Base-by-base conservation (phyloP, 2,888 invertebrate species). In the Drosophila mettleri region DNA sequence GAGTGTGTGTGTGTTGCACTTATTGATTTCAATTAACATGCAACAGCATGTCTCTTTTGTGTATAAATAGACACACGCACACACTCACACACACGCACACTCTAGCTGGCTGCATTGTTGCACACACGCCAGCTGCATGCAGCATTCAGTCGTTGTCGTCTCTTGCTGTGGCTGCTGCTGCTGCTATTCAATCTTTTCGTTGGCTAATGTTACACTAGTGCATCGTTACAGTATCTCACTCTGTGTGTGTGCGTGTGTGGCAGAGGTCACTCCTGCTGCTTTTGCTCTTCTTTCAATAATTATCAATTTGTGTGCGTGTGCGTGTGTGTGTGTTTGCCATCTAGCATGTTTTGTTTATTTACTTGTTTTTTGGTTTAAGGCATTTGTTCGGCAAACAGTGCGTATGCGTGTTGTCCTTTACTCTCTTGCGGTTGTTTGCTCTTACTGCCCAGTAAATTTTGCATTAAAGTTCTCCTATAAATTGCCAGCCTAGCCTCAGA, bases 1-100 rank as follows among this genome's bases (percentile, higher is more conserved):
- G 22, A 55, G 57, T 29, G 52, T 52, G 65, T 63, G 62, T 58
- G 63, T 77, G 82, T 57, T 83, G 69, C 89, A 89, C 86, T 86
- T 86, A 86, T 86, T 86, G 86, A 86, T 89, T 86, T 86, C 86
- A 86, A 86, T 86, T 86, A 86, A 86, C 89, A 86, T 86, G 89
- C 86, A 86, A 86, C 89, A 88, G 85, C 86, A 89, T 86, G 86
- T 89, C 85, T 85, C 80, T 80, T 75, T 78, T 75, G 72, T 70
- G 66, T 72, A 64, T 69, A 64, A 69, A 67, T 55, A 64, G 45
- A 24, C 62, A 66, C 61, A 67, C 27, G 45, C 61, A 58, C 36
- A 52, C 41, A 57, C 49, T 52, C 29, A 49, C 61, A 58, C 36
- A 52, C 41, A 57, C 49, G 52, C 29, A 49, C 34, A 12, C 39